Evolutionary conservation across 92 coral and sea anemone genomes (phyloP).

Genomic region (Bergia puertoricense): DNA sequence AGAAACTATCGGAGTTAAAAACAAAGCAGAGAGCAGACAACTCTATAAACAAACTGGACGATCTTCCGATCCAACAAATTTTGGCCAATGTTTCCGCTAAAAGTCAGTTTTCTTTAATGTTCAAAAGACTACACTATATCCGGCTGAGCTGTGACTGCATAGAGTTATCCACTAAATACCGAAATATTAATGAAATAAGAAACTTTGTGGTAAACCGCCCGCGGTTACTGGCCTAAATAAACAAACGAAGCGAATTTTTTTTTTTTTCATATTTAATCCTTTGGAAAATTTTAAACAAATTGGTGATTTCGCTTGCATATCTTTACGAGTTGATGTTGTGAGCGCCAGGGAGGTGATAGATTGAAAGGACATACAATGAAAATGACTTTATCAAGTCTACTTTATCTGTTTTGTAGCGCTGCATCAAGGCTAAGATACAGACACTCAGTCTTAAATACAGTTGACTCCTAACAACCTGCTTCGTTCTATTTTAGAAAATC

Average conservation of each 20-base stretch:
- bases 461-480: conserved; percentile 6
- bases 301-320: not conserved
- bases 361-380: not conserved
- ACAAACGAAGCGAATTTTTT: not conserved
- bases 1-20: conserved; percentile 3
- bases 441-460: not conserved
- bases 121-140: not conserved
- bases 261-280: not conserved
- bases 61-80: not conserved
- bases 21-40: not conserved
- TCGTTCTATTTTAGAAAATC: not conserved
- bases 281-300: conserved; percentile 9
- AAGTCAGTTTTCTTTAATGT: not conserved
- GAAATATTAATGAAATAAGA: not conserved
- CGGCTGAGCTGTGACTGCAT: not conserved
- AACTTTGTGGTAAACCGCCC: conserved; percentile 2
- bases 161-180: not conserved
- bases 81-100: not conserved
- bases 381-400: not conserved
- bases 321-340: not conserved
- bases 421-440: not conserved
- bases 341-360: not conserved
- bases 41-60: not conserved
- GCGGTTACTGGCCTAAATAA: conserved; percentile 4
- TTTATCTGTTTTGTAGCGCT: not conserved